phyloP scores from a whole-genome alignment of 2,113 vertebrate genomes.

The Typhlomys cinereus region DNA sequence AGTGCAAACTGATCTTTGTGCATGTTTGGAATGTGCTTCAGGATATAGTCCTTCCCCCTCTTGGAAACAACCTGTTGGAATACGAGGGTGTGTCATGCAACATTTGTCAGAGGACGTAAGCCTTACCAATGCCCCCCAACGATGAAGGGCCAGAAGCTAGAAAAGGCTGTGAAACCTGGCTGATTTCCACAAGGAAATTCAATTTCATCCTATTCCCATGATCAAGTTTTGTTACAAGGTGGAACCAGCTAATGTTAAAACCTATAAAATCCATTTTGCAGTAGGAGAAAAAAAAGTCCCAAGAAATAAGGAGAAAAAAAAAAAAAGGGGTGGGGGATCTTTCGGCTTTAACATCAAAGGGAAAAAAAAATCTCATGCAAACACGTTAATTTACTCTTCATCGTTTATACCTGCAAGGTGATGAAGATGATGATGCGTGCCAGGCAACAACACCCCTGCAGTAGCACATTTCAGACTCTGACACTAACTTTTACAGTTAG shows the following conservation, averaged over 20 bases:
- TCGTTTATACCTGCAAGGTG: conserved; percentile 19
- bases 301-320: conserved; percentile 29
- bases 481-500: background rate
- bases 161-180: background rate
- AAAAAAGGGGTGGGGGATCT: too few relatives aligned
- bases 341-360: background rate
- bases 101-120: conserved; percentile 38
- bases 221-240: background rate
- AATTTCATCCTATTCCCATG: background rate
- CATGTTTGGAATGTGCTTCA: conserved; percentile 98
- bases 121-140: background rate
- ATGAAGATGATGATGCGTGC: background rate
- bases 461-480: background rate
- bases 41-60: conserved; percentile 96
- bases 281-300: conserved; percentile 47
- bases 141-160: background rate
- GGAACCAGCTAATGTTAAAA: conserved; percentile 25
- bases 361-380: background rate
- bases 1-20: conserved; percentile 99
- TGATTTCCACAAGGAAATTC: conserved; percentile 26
- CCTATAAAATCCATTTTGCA: background rate
- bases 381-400: background rate
- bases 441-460: background rate
- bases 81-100: conserved; percentile 14
- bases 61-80: conserved; percentile 94